These are phyloP conservation scores for Ispidina picta DNA, from an alignment of 2,797 vertebrate genomes.

Conservation along the genomic window DNA sequence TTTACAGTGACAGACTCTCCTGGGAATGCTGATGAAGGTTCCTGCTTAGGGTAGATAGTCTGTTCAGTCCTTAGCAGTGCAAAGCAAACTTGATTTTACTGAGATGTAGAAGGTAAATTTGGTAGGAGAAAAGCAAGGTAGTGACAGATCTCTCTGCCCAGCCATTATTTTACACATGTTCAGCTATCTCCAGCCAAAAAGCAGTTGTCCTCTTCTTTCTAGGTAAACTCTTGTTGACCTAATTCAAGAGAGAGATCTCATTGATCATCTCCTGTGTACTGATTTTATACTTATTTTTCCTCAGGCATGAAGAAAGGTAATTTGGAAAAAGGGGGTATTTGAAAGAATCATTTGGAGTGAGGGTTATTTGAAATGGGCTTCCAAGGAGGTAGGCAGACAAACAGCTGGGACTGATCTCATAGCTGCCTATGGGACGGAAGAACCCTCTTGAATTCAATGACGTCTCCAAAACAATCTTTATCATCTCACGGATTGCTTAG, in stretches of 20 bases:
- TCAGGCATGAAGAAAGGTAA: neutral
- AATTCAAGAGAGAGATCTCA: neutral
- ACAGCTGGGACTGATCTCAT: neutral
- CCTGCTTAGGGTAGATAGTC: neutral
- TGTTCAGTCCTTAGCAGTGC: neutral
- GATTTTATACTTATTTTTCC: neutral
- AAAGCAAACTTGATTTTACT: neutral
- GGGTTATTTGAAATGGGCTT: neutral
- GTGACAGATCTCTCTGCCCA: neutral
- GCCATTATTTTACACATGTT: neutral
- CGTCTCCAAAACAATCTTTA: too few relatives aligned
- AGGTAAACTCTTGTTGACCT: neutral
- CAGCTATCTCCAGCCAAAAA: neutral
- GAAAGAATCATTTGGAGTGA: neutral
- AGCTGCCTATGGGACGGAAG: neutral
- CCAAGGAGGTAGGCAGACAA: neutral
- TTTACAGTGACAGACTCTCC: neutral
- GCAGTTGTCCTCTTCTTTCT: neutral
- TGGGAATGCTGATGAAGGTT: neutral
- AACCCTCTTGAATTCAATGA: neutral
- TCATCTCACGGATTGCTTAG: too few relatives aligned
- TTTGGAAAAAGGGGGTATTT: neutral
- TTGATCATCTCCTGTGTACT: neutral
- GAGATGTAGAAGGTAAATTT: neutral
- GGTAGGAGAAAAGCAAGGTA: neutral